Evolutionary conservation across 2,888 invertebrate genomes (phyloP).

Genomic region (Ditylenchus weischeri): DNA sequence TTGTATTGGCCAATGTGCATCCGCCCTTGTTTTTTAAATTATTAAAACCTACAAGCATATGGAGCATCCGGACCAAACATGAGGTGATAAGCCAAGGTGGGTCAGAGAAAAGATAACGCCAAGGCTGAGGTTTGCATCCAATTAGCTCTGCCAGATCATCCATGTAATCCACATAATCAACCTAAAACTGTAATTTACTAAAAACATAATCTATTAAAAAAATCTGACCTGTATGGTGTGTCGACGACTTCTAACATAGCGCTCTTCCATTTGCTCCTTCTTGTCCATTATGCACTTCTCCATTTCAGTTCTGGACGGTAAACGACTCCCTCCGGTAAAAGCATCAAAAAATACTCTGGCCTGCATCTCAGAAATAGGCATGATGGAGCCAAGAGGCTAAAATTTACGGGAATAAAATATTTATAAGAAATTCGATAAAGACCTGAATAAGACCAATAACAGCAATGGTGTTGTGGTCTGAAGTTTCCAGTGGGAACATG

Average conservation of each 20-base stretch:
- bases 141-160: slow-evolving; percentile 59
- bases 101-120: slow-evolving; percentile 50
- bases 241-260: slow-evolving; percentile 46
- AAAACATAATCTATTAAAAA: slow-evolving; percentile 12
- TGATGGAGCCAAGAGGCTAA: slow-evolving; percentile 62
- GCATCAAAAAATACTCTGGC: slow-evolving; percentile 60
- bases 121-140: slow-evolving; percentile 60
- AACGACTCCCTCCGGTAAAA: slow-evolving; percentile 26
- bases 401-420: slow-evolving; percentile 31
- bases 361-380: slow-evolving; percentile 63
- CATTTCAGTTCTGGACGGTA: slow-evolving; percentile 53
- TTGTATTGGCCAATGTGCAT: too few species aligned
- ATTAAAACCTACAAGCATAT: slow-evolving; percentile 22
- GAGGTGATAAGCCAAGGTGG: slow-evolving; percentile 33
- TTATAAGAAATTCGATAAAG: slow-evolving; percentile 29
- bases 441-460: slow-evolving; percentile 62
- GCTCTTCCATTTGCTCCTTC: slow-evolving; percentile 42
- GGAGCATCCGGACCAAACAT: slow-evolving; percentile 38
- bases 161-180: slow-evolving; percentile 59
- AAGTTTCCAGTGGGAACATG: slow-evolving; percentile 39
- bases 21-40: too few species aligned
- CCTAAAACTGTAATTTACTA: slow-evolving; percentile 43
- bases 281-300: slow-evolving; percentile 57
- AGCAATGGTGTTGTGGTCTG: slow-evolving; percentile 60
- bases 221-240: slow-evolving; percentile 59